phyloP scores from a whole-genome alignment of 2,888 invertebrate genomes.

The Amphipyra berbera region DNA sequence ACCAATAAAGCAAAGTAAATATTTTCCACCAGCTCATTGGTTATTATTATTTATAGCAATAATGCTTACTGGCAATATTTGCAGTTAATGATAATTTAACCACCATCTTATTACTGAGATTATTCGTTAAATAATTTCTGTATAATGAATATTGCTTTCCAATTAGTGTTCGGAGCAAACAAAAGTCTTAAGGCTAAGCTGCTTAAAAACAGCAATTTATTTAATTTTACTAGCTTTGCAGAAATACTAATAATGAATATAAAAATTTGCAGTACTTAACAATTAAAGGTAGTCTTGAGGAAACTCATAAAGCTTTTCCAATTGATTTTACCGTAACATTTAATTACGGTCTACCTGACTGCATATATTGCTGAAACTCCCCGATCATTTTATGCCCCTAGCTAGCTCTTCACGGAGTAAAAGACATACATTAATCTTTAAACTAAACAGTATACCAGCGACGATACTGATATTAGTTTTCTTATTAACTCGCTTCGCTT shows the following conservation, averaged over 20 bases:
- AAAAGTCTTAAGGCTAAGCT: no score
- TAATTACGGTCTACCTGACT: conserved; percentile 14
- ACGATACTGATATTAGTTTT: conserved; percentile 5
- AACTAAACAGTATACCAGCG: conserved; percentile 2
- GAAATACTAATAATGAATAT: conserved; percentile 33
- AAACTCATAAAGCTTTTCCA: conserved; percentile 38
- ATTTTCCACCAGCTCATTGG: not conserved
- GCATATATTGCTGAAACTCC: not conserved
- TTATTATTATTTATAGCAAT: not conserved
- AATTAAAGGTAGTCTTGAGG: conserved; percentile 25
- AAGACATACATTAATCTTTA: conserved; percentile 2
- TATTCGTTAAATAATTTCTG: no score
- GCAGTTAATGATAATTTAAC: not conserved
- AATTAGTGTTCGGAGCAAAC: no score
- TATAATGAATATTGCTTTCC: no score
- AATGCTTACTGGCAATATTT: not conserved
- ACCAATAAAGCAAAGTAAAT: conserved; percentile 4
- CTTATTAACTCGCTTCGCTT: conserved; percentile 6
- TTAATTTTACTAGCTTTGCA: conserved; percentile 21
- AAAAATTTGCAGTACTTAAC: conserved; percentile 26
- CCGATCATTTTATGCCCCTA: conserved; percentile 12
- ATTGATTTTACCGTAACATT: conserved; percentile 40
- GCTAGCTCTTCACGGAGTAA: conserved; percentile 2
- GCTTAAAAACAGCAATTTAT: conserved; percentile 14
- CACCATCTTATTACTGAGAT: not conserved